Base-by-base conservation (phyloP, 2,888 invertebrate species). In the Cosmorhoe ocellata region DNA sequence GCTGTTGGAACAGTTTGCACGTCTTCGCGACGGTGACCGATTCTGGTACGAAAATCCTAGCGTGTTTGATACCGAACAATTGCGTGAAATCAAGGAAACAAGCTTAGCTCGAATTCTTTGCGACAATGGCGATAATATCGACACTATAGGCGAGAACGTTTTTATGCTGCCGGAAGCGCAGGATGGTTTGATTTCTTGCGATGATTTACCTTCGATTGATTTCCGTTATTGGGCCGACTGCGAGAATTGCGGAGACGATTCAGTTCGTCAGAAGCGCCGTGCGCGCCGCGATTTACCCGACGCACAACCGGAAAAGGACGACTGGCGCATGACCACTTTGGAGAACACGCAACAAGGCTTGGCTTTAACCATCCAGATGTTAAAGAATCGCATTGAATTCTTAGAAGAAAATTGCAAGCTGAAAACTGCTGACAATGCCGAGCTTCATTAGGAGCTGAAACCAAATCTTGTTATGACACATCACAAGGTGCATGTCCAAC, bases 11-110 rank as follows among this genome's bases (percentile, higher is more conserved):
- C 99, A 99, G 79, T 99, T 99, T 78, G 92, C 90, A 63, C 92
- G 97, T 24, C 87, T 98, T 22, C 92, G 99, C 54, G 95, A 96
- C 76, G 99, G 99, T 1, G 99, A 99, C 81, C 93, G 99, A 59
- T 97, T 99, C 74, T 99, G 96, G 95, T 98, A 98, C 76, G 99
- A 99, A 86, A 98, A 95, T 75, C 95, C 96, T 0, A 92, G 94
- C 0, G 92, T 94, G 0, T 99, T 99, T 74, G 93, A 93, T 44
- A 93, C 95, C 0, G 95, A 96, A 42, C 99, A 99, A 81, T 82
- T 99, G 3, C 91, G 92, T 1, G 95, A 99, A 84, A 95, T 99
- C 39, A 95, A 94, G 71, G 94, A 96, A 76, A 91, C 94, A 0
- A 94, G 94, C 24, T 85, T 99, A 22, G 95, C 95, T 0, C 91